Evolutionary conservation across 2,888 invertebrate genomes (phyloP).

Genomic region (Caenorhabditis imperialis): DNA sequence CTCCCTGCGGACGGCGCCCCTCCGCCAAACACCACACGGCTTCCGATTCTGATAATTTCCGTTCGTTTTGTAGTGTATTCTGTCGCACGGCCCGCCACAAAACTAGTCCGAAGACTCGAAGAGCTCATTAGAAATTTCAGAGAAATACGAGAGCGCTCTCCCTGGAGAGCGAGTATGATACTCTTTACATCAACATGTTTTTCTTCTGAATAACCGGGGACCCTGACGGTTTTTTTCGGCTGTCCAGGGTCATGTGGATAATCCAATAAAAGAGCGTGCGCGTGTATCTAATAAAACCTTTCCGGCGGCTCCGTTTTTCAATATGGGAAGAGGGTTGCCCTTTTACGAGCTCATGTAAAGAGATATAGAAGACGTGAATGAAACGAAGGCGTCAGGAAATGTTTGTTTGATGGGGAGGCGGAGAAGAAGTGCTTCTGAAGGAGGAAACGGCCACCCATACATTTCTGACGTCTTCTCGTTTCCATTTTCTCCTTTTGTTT

Average conservation of each 20-base stretch:
- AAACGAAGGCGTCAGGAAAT: not conserved
- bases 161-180: slow-evolving; percentile 22
- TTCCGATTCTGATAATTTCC: slow-evolving; percentile 9
- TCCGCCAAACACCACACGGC: not conserved
- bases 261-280: slow-evolving; percentile 4
- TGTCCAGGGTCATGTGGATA: not conserved
- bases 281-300: slow-evolving; percentile 31
- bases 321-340: slow-evolving; percentile 4
- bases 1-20: slow-evolving; percentile 19
- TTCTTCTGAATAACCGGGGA: slow-evolving; percentile 5
- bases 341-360: not conserved
- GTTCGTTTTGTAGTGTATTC: no score
- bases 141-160: slow-evolving; percentile 32
- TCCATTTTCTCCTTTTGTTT: not conserved
- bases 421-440: not conserved
- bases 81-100: no score
- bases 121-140: slow-evolving; percentile 47
- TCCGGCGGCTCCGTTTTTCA: slow-evolving; percentile 16
- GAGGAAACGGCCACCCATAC: slow-evolving; percentile 7
- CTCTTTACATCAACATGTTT: slow-evolving; percentile 17
- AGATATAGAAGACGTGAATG: not conserved
- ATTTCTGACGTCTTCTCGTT: slow-evolving; percentile 2
- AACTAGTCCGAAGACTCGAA: no score
- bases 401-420: not conserved
- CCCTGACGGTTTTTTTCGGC: not conserved